Percentiles rank a stretch among this genome's conserved stretches.
Evolutionary conservation across 1,140 invertebrate species (phyloP).

Genomic region (Penaeus indicus): DNA sequence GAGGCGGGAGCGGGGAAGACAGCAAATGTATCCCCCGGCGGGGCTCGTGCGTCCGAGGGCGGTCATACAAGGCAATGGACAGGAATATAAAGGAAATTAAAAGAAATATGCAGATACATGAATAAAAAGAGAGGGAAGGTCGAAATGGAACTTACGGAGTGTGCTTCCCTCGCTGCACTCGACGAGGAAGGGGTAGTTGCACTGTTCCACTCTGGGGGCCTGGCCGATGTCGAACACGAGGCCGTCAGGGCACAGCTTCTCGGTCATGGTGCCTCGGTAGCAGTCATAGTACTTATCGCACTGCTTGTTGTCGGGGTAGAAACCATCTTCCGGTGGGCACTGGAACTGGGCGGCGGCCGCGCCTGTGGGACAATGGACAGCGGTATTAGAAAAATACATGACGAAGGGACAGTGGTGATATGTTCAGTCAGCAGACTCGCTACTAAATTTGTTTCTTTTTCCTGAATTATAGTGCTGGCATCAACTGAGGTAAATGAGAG

Average conservation of each 20-base stretch:
- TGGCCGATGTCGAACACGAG: constrained; percentile 82
- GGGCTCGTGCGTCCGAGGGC: too few relatives aligned
- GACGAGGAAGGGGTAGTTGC: constrained; percentile 84
- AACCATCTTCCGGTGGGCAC: constrained; percentile 82
- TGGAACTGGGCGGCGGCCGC: constrained; percentile 50
- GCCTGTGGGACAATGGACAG: constrained; percentile 23
- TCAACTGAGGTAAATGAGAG: too few relatives aligned
- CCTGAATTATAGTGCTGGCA: too few relatives aligned
- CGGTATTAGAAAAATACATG: background rate
- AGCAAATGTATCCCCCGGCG: background rate
- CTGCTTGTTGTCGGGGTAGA: constrained; percentile 81
- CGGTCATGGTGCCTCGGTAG: constrained; percentile 77
- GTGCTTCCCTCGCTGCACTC: constrained; percentile 82
- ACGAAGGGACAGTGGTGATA: background rate
- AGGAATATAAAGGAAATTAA: background rate
- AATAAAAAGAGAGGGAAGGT: background rate
- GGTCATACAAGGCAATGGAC: too few relatives aligned
- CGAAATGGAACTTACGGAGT: constrained; percentile 79
- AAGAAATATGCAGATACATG: background rate
- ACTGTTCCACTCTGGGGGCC: constrained; percentile 81
- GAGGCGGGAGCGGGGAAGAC: background rate
- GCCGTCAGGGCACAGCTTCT: constrained; percentile 84
- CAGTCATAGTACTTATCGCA: constrained; percentile 88
- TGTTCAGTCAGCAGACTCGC: too few relatives aligned
- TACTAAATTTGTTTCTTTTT: too few relatives aligned